A percentile compares a stretch with the other conserved stretches of the same genome.
phyloP scores from a whole-genome alignment of 2,797 vertebrate species.

The Otus scops region DNA sequence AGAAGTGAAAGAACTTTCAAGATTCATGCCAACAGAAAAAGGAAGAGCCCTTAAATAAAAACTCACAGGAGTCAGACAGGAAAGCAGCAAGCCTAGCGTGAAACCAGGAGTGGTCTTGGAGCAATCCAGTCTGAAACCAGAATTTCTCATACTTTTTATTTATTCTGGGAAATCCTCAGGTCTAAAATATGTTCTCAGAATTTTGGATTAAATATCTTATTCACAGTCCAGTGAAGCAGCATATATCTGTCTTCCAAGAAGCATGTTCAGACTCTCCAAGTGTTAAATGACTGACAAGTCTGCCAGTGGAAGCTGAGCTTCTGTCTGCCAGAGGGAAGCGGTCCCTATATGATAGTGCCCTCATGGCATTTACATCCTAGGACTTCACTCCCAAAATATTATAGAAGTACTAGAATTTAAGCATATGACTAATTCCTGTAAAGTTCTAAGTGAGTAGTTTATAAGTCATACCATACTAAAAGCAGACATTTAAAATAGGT shows the following conservation, averaged over 20 bases:
- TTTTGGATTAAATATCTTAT: background rate
- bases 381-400: background rate
- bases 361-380: background rate
- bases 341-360: background rate
- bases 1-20: background rate
- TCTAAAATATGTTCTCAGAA: slow-evolving; percentile 1
- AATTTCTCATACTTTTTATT: slow-evolving; percentile 33
- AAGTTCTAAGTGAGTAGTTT: background rate
- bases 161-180: slow-evolving; percentile 47
- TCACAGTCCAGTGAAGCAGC: background rate
- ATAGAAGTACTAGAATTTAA: background rate
- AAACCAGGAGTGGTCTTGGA: slow-evolving; percentile 2
- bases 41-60: slow-evolving; percentile 37
- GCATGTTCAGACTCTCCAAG: background rate
- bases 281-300: background rate
- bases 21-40: background rate
- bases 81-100: background rate
- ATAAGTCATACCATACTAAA: background rate
- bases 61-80: slow-evolving; percentile 28
- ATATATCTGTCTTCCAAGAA: background rate
- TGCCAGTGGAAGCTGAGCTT: background rate
- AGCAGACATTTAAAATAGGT: slow-evolving; percentile 1
- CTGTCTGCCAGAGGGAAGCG: background rate
- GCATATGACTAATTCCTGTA: background rate
- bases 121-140: background rate